Percentiles rank a stretch among this genome's conserved stretches.
Evolutionary conservation across 2,113 vertebrate genomes (phyloP).

Genomic region (Meles meles): DNA sequence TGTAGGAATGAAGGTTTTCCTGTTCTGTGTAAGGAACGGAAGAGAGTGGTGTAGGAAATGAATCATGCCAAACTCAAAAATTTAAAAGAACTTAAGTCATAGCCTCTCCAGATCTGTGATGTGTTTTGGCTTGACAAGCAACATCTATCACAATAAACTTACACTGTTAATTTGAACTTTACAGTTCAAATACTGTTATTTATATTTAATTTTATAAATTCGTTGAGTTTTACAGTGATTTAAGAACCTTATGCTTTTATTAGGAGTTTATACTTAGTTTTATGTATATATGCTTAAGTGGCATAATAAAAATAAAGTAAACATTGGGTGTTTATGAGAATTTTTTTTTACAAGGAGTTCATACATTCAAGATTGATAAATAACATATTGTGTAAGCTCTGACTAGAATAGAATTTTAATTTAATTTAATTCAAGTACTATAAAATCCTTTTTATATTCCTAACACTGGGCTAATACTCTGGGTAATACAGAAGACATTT

Average conservation of each 20-base stretch:
- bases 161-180: conserved; percentile 32
- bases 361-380: background rate
- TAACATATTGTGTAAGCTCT: background rate
- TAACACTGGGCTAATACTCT: background rate
- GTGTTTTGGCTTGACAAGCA: background rate
- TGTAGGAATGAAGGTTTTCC: background rate
- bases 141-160: background rate
- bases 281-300: conserved; percentile 53
- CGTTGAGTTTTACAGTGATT: conserved; percentile 37
- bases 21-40: background rate
- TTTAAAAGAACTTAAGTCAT: background rate
- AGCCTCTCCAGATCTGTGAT: background rate
- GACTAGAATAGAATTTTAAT: background rate
- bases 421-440: background rate
- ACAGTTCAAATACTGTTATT: conserved; percentile 9
- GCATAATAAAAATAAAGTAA: conserved; percentile 61
- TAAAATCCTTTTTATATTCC: background rate
- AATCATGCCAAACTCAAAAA: background rate
- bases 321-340: conserved; percentile 20
- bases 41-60: background rate
- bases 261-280: conserved; percentile 43
- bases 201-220: conserved; percentile 49
- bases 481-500: background rate
- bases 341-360: background rate
- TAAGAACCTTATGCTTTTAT: conserved; percentile 45